These are phyloP conservation scores for Euura lappo DNA, from an alignment of 1,140 invertebrate genomes.

Conservation along the genomic window DNA sequence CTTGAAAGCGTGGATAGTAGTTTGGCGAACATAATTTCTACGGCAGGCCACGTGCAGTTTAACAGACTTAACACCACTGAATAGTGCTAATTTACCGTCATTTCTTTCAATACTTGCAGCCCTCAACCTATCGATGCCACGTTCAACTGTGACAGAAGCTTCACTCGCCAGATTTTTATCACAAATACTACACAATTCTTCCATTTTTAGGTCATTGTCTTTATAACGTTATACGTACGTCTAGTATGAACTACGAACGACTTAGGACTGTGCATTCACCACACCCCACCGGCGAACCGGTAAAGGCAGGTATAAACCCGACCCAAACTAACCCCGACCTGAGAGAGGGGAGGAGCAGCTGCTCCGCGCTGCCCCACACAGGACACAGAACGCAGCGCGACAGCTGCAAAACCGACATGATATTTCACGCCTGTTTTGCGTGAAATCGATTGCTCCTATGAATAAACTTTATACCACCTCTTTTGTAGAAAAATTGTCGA, in stretches of 20 bases:
- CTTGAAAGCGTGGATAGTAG: not conserved
- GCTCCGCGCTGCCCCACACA: not conserved
- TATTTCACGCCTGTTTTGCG: not conserved
- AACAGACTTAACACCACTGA: not conserved
- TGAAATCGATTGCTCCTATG: not conserved
- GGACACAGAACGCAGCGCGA: not conserved
- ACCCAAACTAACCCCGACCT: not conserved
- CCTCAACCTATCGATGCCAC: not conserved
- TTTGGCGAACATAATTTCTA: not conserved
- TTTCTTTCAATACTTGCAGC: not conserved
- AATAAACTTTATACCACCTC: not conserved
- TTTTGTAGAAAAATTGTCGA: not conserved
- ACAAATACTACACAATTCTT: not conserved
- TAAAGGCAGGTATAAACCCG: not conserved
- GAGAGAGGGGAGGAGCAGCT: not conserved
- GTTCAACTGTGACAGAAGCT: not conserved
- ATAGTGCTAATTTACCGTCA: not conserved
- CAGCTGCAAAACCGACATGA: not conserved
- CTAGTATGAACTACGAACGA: not conserved
- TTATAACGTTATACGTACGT: not conserved
- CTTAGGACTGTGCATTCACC: not conserved
- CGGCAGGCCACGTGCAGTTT: not conserved
- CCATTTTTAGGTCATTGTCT: not conserved
- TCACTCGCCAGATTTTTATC: not conserved
- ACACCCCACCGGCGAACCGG: not conserved